Percentiles rank a stretch among this genome's conserved stretches.
These are phyloP conservation scores for Amiota communis DNA, from an alignment of 2,888 invertebrate species.

Conservation along the genomic window DNA sequence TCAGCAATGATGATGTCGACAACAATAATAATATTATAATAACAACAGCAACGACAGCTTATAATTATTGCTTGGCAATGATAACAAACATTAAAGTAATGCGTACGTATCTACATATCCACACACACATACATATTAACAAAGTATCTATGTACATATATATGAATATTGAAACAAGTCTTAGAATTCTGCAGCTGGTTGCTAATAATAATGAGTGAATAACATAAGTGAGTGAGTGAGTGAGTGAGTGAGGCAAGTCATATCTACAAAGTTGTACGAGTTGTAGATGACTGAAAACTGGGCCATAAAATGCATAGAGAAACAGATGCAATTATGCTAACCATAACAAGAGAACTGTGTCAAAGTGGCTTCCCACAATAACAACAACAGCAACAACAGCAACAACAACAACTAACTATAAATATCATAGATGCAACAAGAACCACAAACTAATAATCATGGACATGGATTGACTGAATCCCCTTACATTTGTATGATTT, in stretches of 20 bases:
- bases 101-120: conserved; percentile 18
- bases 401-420: conserved; percentile 23
- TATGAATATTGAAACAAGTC: conserved; percentile 14
- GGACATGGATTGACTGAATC: background rate
- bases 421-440: conserved; percentile 18
- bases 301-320: conserved; percentile 29
- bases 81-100: conserved; percentile 24
- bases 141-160: background rate
- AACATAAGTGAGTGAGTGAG: background rate
- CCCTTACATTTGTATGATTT: background rate
- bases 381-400: conserved; percentile 22
- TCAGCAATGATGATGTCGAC: too few relatives aligned
- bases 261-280: background rate
- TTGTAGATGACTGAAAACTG: conserved; percentile 22
- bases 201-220: conserved; percentile 37
- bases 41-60: conserved; percentile 6
- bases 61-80: conserved; percentile 23
- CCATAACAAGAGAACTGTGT: conserved; percentile 37
- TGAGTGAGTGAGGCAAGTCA: background rate
- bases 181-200: background rate
- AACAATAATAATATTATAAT: too few relatives aligned
- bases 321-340: conserved; percentile 30
- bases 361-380: conserved; percentile 35
- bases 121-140: background rate
- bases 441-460: conserved; percentile 29